phyloP scores from a whole-genome alignment of 64 coral and sea anemone species.

The Dendrophyllia cribrosa region DNA sequence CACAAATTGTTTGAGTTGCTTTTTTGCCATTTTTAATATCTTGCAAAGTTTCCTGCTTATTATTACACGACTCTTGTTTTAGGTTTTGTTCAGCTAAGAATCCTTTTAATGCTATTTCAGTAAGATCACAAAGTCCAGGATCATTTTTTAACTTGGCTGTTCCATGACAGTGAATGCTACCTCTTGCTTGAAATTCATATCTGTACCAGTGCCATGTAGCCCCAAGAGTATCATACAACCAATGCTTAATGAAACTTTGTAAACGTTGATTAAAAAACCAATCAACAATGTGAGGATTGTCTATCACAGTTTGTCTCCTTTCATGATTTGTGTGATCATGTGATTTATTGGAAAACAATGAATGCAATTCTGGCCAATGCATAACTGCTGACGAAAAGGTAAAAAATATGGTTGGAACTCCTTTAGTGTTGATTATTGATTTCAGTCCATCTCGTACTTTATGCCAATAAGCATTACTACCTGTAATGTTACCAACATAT shows the following conservation, averaged over 20 bases:
- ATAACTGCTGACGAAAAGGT: conserved; percentile 16
- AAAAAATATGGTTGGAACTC: conserved; percentile 44
- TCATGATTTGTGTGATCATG: background rate
- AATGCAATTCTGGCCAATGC: too few relatives aligned
- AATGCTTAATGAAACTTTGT: background rate
- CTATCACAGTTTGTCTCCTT: conserved; percentile 24
- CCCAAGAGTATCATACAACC: conserved; percentile 11
- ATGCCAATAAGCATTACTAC: conserved; percentile 40
- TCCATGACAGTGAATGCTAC: conserved; percentile 32
- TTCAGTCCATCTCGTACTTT: conserved; percentile 28
- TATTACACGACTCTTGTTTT: background rate
- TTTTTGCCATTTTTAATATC: conserved; percentile 35
- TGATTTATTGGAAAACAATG: background rate
- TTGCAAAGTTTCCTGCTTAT: background rate
- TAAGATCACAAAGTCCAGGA: conserved; percentile 56
- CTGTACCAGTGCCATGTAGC: conserved; percentile 26
- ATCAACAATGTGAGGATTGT: background rate
- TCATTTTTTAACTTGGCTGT: conserved; percentile 63
- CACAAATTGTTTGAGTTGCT: conserved; percentile 19
- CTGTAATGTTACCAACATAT: conserved; percentile 41
- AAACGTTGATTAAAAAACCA: conserved; percentile 22
- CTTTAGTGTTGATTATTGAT: conserved; percentile 21
- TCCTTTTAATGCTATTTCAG: conserved; percentile 38
- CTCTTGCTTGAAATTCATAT: conserved; percentile 39
- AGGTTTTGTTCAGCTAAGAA: conserved; percentile 45